Base-by-base conservation (phyloP, 2,888 invertebrate species). In the Leptinotarsa rubiginosa region DNA sequence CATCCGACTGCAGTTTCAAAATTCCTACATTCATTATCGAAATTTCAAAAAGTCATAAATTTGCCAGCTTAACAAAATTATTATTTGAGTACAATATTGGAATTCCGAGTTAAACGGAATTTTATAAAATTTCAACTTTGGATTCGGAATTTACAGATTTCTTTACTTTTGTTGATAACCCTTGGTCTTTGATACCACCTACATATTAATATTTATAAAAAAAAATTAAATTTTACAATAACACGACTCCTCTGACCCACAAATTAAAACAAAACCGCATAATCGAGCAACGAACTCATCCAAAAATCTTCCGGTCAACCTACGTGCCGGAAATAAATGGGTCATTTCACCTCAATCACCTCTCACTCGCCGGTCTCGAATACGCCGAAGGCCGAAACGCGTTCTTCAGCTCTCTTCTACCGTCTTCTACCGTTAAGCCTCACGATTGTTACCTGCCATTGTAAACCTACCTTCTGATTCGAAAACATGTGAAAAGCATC, bases 251-350 rank as follows among this genome's bases (percentile, higher is more conserved):
- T 50, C 2, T 69, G 65, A 65, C 65, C 69, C 47, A 67, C 69
- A 73, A 65, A 20, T 65, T 18, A 64, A 64, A 70, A 62, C 59
- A 65, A 62, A 62, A 62, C 62, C 31, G 31, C 41, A 41, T 12
- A 62, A 62, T 22, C 62, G 62, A 62, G 62, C 62, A 41, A 31
- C 56, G 49, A 22, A 67, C 64, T 66, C 67, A 31, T 41, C 66
- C 65, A 69, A 71, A 75, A 71, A 20, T 68, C 67, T 62, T 71
- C 64, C 68, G 68, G 70, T 49, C 56, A 47, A 59, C 71, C 71
- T 71, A 75, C 75, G 69, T 69, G 72, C 69, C 72, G 72, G 75
- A 75, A 72, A 68, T 69, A 74, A 62, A 75, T 69, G 69, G 75
- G 75, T 72, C 75, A 72, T 64, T 52, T 52, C 68, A 54, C 68